Percentiles rank a stretch among this genome's conserved stretches.
Conservation (phyloP, 1,140 invertebrate genomes). For the Drosophila parabipectinata region DNA sequence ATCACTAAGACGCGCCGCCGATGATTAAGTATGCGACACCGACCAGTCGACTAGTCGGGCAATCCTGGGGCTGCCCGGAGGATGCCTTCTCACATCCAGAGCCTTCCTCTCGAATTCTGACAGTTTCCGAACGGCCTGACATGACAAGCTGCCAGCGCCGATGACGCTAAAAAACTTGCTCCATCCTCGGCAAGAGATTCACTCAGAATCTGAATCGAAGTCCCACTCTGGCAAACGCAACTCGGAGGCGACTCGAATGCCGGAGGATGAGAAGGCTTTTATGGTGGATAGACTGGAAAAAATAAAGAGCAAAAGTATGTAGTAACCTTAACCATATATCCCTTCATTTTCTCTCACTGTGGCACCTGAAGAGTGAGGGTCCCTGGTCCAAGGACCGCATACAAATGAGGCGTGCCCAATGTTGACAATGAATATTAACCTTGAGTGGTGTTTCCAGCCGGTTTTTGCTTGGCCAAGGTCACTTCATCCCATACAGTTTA, state of each 20-base stretch:
- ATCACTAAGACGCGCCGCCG: conserved; percentile 72
- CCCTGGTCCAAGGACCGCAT: conserved; percentile 46
- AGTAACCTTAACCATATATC: too few species aligned
- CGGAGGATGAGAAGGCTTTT: conserved; percentile 28
- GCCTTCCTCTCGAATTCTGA: conserved; percentile 65
- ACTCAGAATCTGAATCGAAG: conserved; percentile 12
- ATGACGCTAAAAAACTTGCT: conserved; percentile 71
- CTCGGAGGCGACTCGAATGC: conserved; percentile 49
- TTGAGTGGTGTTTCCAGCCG: conserved; percentile 50
- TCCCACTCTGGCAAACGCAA: conserved; percentile 18
- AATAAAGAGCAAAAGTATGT: not conserved
- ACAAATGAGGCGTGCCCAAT: conserved; percentile 73
- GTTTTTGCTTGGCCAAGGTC: conserved; percentile 50
- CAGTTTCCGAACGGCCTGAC: conserved; percentile 70
- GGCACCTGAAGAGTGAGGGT: not conserved
- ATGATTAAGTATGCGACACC: conserved; percentile 79
- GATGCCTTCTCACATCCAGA: conserved; percentile 1
- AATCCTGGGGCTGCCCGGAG: conserved; percentile 2
- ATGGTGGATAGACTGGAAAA: conserved; percentile 26
- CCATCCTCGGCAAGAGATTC: conserved; percentile 9
- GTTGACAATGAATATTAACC: conserved; percentile 78
- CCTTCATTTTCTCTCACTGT: not conserved
- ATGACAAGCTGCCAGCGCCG: conserved; percentile 71
- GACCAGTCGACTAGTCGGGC: conserved; percentile 14
- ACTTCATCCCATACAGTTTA: not conserved